Evolutionary conservation across 2,888 invertebrate genomes (phyloP).

Genomic region (Drosophila ustulata): DNA sequence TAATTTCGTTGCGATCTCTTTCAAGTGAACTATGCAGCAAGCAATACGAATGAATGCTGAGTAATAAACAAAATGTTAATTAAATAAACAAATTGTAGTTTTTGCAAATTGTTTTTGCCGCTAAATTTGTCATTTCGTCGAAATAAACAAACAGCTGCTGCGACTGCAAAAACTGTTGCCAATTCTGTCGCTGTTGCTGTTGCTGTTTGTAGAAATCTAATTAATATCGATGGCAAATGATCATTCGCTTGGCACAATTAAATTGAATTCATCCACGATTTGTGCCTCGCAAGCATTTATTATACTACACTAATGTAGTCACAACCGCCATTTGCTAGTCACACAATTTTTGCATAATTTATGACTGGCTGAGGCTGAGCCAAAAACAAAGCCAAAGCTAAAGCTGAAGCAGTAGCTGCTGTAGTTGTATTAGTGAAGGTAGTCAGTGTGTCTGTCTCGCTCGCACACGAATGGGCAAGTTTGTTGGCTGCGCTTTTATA

Average conservation of each 20-base stretch:
- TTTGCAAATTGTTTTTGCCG: conserved; percentile 7
- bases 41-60: conserved; percentile 8
- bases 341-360: conserved; percentile 72
- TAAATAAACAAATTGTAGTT: conserved; percentile 15
- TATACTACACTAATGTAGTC: conserved; percentile 16
- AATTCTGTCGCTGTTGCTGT: background rate
- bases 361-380: conserved; percentile 68
- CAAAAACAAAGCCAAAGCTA: conserved; percentile 18
- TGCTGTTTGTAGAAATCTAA: conserved; percentile 2
- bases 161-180: conserved; percentile 12
- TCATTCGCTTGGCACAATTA: conserved; percentile 15
- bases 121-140: conserved; percentile 19
- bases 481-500: conserved; percentile 29
- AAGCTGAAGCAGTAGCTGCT: conserved; percentile 2
- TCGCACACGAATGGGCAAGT: conserved; percentile 38
- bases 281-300: conserved; percentile 12
- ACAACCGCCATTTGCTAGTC: conserved; percentile 72
- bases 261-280: conserved; percentile 9
- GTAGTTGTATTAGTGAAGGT: background rate
- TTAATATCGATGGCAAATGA: conserved; percentile 10
- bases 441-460: conserved; percentile 37
- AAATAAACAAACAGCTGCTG: conserved; percentile 21
- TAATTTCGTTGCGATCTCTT: conserved; percentile 3
- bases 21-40: background rate
- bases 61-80: conserved; percentile 2